Percentiles rank a stretch among this genome's conserved stretches.
These are phyloP conservation scores for Andrena flavipes DNA, from an alignment of 2,888 invertebrate species.

Conservation along the genomic window DNA sequence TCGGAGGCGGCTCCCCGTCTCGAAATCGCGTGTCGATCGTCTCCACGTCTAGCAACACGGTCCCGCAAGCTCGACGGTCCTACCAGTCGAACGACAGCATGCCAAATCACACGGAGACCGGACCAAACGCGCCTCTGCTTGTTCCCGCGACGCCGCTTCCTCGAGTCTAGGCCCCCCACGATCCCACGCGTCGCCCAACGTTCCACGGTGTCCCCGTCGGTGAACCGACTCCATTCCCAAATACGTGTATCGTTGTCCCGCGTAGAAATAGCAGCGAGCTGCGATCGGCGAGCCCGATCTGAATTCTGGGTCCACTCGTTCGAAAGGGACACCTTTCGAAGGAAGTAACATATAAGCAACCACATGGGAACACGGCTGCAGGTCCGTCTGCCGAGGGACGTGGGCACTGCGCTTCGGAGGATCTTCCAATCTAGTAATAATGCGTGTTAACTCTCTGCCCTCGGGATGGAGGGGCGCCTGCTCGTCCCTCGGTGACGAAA, in stretches of 20 bases:
- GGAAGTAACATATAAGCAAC: conserved; percentile 28
- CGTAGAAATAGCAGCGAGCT: conserved; percentile 38
- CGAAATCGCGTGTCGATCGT: conserved; percentile 44
- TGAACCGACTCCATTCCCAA: conserved; percentile 19
- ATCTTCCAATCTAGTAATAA: neutral
- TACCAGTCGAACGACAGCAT: conserved; percentile 73
- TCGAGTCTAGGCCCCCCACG: conserved; percentile 66
- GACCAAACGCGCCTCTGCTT: conserved; percentile 80
- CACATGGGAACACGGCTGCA: conserved; percentile 29
- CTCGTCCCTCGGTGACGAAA: neutral
- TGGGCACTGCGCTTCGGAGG: neutral
- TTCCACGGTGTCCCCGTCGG: neutral
- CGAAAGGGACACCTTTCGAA: conserved; percentile 31
- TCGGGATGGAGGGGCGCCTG: neutral
- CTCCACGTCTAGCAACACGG: conserved; percentile 50
- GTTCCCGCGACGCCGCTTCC: conserved; percentile 77
- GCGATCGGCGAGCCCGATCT: conserved; percentile 44
- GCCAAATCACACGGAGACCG: conserved; percentile 80
- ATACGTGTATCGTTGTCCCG: conserved; percentile 37
- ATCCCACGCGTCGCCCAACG: neutral
- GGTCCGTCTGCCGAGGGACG: neutral
- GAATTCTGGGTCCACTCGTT: conserved; percentile 57
- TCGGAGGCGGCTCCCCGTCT: conserved; percentile 58
- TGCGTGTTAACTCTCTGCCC: neutral
- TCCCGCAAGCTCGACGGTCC: conserved; percentile 52